A percentile compares a stretch with the other conserved stretches of the same genome.
These are phyloP conservation scores for Benitochromis conjunctus DNA, from an alignment of 2,113 vertebrate species.

Conservation along the genomic window DNA sequence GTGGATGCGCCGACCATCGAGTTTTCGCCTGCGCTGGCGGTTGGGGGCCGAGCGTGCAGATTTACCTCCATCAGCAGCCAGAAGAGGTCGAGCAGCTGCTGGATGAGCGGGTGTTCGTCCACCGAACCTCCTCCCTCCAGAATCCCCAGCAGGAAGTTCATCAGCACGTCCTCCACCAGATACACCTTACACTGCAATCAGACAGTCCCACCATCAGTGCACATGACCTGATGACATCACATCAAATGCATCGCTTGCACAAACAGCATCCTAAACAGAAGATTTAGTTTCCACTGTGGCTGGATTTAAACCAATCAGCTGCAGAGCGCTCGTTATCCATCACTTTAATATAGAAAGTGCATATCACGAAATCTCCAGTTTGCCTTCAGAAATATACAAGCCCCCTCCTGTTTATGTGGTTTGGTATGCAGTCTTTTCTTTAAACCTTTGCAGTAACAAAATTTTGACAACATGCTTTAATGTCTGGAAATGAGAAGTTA, in stretches of 20 bases:
- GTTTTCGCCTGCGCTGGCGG: background rate
- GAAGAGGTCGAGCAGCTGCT: slow-evolving; percentile 90
- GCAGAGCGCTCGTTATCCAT: background rate
- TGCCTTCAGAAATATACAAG: background rate
- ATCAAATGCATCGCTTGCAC: background rate
- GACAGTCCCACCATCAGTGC: background rate
- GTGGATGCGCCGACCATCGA: rapidly evolving
- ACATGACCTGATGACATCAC: background rate
- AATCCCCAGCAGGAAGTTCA: slow-evolving; percentile 90
- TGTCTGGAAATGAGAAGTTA: background rate
- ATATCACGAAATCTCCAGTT: rapidly evolving
- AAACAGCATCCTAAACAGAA: background rate
- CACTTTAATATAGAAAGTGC: background rate
- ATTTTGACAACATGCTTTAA: too few species aligned
- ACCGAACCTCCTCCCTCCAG: slow-evolving; percentile 83
- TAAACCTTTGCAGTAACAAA: background rate
- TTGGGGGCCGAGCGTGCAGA: background rate
- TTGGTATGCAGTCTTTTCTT: background rate
- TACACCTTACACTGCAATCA: slow-evolving; percentile 88
- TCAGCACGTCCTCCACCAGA: slow-evolving; percentile 93
- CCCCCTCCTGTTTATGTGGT: background rate
- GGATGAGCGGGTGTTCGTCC: slow-evolving; percentile 85
- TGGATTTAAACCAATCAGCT: background rate
- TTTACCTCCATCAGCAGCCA: slow-evolving; percentile 99
- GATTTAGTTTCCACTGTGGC: background rate